Conservation (phyloP, 2,113 vertebrate species). For the Zosterops pallidus region DNA sequence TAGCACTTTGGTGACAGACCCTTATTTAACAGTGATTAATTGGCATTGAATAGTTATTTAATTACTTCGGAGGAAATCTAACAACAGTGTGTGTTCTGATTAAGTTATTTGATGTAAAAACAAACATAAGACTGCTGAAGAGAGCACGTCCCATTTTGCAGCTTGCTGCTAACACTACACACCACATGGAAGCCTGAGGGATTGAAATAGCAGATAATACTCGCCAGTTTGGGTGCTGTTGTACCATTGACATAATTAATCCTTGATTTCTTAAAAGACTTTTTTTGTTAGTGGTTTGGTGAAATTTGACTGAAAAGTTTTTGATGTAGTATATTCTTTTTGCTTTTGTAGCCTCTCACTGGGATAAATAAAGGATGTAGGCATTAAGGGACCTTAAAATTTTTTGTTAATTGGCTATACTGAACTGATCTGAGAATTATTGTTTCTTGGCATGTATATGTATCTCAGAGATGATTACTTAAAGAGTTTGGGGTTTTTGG, state of each 20-base stretch:
- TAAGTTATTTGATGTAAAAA: conserved; percentile 73
- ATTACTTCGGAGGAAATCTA: conserved; percentile 78
- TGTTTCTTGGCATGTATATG: background rate
- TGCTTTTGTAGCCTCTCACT: background rate
- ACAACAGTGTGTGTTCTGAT: conserved; percentile 76
- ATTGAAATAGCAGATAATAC: background rate
- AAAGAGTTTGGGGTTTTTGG: background rate
- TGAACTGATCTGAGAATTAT: background rate
- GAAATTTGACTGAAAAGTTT: background rate
- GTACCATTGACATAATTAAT: background rate
- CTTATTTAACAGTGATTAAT: conserved; percentile 84
- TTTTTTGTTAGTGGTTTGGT: background rate
- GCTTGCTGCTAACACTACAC: background rate
- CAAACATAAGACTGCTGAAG: conserved; percentile 26
- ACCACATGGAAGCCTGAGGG: background rate
- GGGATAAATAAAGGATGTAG: background rate
- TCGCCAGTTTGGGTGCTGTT: background rate
- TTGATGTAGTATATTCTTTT: background rate
- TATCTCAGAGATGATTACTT: background rate
- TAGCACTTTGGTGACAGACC: conserved; percentile 75
- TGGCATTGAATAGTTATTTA: conserved; percentile 80
- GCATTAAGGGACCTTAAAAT: background rate
- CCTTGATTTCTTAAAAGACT: background rate
- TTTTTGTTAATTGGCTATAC: background rate
- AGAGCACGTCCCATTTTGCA: background rate